Percentiles rank a stretch among this genome's conserved stretches.
phyloP scores from a whole-genome alignment of 2,888 invertebrate genomes.

The Parasteatoda lunata region DNA sequence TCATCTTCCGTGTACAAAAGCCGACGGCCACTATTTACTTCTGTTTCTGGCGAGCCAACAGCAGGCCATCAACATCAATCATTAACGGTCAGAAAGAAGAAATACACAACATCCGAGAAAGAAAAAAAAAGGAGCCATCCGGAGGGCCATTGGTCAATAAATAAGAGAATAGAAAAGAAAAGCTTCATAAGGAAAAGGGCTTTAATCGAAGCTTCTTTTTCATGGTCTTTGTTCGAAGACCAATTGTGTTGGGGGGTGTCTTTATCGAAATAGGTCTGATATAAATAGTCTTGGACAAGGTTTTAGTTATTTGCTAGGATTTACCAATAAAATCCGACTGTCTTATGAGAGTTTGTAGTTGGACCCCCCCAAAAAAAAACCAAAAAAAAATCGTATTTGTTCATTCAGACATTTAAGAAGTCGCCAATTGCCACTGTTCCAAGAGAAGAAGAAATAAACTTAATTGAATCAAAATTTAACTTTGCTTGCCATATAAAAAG shows the following conservation, averaged over 20 bases:
- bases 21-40: constrained; percentile 49
- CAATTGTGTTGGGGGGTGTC: constrained; percentile 40
- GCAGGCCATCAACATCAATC: constrained; percentile 62
- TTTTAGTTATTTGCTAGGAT: not conserved
- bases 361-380: no score
- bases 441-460: no score
- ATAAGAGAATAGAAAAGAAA: constrained; percentile 30
- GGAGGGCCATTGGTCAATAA: constrained; percentile 54
- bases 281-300: constrained; percentile 16
- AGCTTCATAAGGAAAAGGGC: constrained; percentile 34
- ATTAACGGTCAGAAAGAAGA: constrained; percentile 56
- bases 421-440: no score
- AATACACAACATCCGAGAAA: constrained; percentile 39
- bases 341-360: no score
- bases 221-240: constrained; percentile 1
- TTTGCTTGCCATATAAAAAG: no score
- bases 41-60: constrained; percentile 6
- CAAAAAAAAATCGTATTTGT: no score
- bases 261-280: not conserved
- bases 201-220: constrained; percentile 37
- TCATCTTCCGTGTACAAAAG: constrained; percentile 20
- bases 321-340: no score
- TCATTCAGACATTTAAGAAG: no score
- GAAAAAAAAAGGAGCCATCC: constrained; percentile 4
- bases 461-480: no score